These are phyloP conservation scores for Heterodera carotae DNA, from an alignment of 1,140 invertebrate species.

Conservation along the genomic window DNA sequence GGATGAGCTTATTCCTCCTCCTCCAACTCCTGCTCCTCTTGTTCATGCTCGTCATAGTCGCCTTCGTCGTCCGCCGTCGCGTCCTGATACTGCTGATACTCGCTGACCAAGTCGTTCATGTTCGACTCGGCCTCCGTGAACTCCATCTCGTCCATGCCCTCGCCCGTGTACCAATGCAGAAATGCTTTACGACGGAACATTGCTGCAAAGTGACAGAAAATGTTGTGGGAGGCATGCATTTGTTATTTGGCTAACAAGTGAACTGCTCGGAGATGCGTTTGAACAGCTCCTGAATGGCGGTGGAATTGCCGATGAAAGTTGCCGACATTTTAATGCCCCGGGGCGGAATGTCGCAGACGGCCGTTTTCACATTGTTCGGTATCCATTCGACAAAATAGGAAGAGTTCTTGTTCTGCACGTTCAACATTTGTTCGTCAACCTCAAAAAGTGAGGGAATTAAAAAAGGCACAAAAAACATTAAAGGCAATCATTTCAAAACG, in stretches of 20 bases:
- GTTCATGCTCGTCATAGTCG: constrained; percentile 26
- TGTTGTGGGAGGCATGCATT: constrained; percentile 75
- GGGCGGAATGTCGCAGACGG: constrained; percentile 71
- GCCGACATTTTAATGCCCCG: constrained; percentile 69
- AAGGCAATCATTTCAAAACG: too few species aligned
- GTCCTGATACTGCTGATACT: constrained; percentile 81
- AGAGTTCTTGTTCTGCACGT: constrained; percentile 71
- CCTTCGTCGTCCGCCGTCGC: constrained; percentile 39
- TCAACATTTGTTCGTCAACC: constrained; percentile 72
- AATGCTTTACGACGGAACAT: constrained; percentile 81
- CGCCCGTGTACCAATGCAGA: constrained; percentile 74
- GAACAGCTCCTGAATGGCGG: constrained; percentile 78
- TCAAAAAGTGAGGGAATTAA: constrained; percentile 77
- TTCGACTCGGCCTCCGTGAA: constrained; percentile 77
- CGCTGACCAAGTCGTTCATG: constrained; percentile 83
- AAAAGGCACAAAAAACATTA: constrained; percentile 80
- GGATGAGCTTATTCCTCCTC: too few species aligned
- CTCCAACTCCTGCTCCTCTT: constrained; percentile 4
- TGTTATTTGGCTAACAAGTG: constrained; percentile 70
- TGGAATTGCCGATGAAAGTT: constrained; percentile 69
- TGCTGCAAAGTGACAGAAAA: constrained; percentile 68
- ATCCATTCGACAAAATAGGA: constrained; percentile 74
- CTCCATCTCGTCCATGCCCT: constrained; percentile 73
- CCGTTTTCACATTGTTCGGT: constrained; percentile 73
- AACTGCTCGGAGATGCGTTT: constrained; percentile 77